These are phyloP conservation scores for Sebastes umbrosus DNA, from an alignment of 2,797 vertebrate genomes.

Conservation along the genomic window DNA sequence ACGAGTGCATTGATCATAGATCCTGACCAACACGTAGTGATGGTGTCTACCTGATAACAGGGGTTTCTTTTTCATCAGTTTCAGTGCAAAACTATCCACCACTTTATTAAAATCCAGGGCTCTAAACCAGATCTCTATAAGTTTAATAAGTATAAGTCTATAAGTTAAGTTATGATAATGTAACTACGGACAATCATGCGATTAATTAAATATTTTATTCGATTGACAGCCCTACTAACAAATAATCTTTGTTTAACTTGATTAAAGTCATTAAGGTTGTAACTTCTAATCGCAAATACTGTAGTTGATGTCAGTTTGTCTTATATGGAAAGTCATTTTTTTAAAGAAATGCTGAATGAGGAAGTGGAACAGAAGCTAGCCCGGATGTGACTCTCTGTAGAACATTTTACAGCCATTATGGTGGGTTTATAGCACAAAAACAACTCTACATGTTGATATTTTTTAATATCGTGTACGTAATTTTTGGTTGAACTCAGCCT, in stretches of 20 bases:
- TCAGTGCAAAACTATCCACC: background rate
- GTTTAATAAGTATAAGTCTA: no score
- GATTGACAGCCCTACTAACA: no score
- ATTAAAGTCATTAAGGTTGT: background rate
- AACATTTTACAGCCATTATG: background rate
- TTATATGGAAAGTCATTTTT: background rate
- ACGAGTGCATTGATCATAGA: background rate
- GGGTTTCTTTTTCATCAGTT: background rate
- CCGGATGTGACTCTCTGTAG: background rate
- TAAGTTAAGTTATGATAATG: background rate
- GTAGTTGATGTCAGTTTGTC: background rate
- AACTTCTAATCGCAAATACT: background rate
- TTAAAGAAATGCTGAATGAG: background rate
- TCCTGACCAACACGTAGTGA: background rate
- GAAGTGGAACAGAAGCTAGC: background rate
- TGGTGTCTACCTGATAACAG: background rate
- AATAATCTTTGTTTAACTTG: background rate
- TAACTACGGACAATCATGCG: no score
- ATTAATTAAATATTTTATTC: no score
- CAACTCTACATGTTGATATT: background rate
- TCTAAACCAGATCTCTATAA: background rate
- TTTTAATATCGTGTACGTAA: background rate
- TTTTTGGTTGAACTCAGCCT: background rate
- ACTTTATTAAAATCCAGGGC: background rate
- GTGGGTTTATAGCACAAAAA: background rate